Percentiles rank a stretch among this genome's conserved stretches.
These are phyloP conservation scores for Spisula solida DNA, from an alignment of 2,888 invertebrate species.

Conservation along the genomic window DNA sequence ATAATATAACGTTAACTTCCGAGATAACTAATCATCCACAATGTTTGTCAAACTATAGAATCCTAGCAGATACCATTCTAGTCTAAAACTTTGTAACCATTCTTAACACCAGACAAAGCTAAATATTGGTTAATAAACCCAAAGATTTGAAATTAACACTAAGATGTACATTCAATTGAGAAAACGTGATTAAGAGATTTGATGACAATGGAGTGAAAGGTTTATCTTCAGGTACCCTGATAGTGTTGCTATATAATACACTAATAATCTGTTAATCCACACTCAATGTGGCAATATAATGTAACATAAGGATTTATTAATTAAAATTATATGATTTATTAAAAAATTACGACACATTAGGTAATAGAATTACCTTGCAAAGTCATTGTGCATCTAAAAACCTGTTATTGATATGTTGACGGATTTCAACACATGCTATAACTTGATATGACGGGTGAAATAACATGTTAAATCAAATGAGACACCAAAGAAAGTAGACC, in stretches of 20 bases:
- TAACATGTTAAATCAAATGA: neutral
- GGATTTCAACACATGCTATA: neutral
- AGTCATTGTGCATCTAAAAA: neutral
- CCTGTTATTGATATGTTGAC: neutral
- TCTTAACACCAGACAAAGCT: slow-evolving; percentile 16
- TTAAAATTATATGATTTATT: slow-evolving; percentile 26
- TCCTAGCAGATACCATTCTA: slow-evolving; percentile 34
- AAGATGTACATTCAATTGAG: slow-evolving; percentile 39
- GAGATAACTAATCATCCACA: slow-evolving; percentile 3
- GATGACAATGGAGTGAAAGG: neutral
- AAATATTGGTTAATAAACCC: slow-evolving; percentile 29
- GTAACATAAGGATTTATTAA: slow-evolving; percentile 32
- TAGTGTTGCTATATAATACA: slow-evolving; percentile 34
- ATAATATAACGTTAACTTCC: neutral
- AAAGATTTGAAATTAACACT: slow-evolving; percentile 50
- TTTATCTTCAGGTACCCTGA: slow-evolving; percentile 24
- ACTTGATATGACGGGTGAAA: neutral
- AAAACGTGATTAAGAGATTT: slow-evolving; percentile 30
- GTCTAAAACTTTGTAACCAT: slow-evolving; percentile 26
- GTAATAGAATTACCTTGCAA: neutral
- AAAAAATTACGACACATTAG: slow-evolving; percentile 10
- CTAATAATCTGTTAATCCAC: slow-evolving; percentile 34
- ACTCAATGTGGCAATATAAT: slow-evolving; percentile 14
- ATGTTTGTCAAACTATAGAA: slow-evolving; percentile 44
- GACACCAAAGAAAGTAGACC: neutral